Conservation (phyloP, 2,888 invertebrate species). For the Adineta ricciae region DNA sequence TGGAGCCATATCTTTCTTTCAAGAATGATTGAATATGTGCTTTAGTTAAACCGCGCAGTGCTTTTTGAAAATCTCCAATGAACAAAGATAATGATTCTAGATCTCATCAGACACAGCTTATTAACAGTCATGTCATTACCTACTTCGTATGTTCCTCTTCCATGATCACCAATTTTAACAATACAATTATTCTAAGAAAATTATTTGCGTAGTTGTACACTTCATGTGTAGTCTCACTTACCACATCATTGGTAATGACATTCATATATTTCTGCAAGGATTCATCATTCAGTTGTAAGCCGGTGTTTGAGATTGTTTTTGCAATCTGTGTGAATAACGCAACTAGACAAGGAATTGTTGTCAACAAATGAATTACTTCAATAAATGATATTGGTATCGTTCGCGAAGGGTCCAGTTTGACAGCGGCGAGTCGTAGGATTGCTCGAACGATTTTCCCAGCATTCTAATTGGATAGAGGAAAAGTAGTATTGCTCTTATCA, state of each 20-base stretch:
- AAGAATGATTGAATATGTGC: conserved; percentile 68
- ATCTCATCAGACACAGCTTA: background rate
- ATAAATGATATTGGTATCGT: conserved; percentile 63
- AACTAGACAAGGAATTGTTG: background rate
- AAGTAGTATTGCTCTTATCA: no score
- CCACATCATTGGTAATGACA: conserved; percentile 63
- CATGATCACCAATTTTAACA: conserved; percentile 65
- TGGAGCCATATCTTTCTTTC: conserved; percentile 63
- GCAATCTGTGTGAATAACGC: conserved; percentile 39
- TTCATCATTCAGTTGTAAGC: conserved; percentile 39
- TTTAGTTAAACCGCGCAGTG: conserved; percentile 64
- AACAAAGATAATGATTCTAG: conserved; percentile 34
- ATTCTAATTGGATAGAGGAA: conserved; percentile 46
- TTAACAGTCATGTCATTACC: conserved; percentile 50
- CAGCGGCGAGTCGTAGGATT: conserved; percentile 45
- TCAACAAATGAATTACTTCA: conserved; percentile 39
- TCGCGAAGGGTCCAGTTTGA: conserved; percentile 58
- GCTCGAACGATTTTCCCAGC: conserved; percentile 45
- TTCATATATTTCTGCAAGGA: conserved; percentile 48
- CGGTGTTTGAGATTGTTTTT: conserved; percentile 40
- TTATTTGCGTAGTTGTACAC: no score
- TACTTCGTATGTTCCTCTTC: conserved; percentile 71
- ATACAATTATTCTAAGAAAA: conserved; percentile 58
- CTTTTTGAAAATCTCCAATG: conserved; percentile 55
- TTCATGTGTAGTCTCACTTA: conserved; percentile 49